Evolutionary conservation across 2,797 vertebrate genomes (phyloP).

Genomic region (Selene dorsalis): DNA sequence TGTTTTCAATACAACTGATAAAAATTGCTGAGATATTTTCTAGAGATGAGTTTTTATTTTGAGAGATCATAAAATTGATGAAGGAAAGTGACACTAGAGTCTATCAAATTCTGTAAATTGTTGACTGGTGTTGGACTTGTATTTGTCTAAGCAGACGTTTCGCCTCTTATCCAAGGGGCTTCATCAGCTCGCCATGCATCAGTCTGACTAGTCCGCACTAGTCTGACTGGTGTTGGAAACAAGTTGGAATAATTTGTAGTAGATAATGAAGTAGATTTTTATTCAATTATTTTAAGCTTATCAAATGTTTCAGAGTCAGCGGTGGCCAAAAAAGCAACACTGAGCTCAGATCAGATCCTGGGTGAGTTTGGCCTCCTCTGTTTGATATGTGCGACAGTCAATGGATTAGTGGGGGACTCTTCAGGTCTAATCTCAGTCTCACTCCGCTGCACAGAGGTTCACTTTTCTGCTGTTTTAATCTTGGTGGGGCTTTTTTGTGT

Average conservation of each 20-base stretch:
- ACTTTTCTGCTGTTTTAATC: conserved; percentile 80
- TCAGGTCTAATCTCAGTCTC: conserved; percentile 77
- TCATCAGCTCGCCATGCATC: too few species aligned
- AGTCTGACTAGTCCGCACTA: too few species aligned
- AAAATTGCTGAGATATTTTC: neutral
- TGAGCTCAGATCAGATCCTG: conserved; percentile 40
- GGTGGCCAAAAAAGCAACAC: neutral
- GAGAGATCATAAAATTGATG: neutral
- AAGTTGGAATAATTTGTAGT: neutral
- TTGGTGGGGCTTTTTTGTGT: conserved; percentile 59
- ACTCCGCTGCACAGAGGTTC: conserved; percentile 77
- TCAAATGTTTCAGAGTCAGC: neutral
- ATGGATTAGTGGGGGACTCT: conserved; percentile 68
- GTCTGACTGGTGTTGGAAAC: neutral
- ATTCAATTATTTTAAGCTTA: neutral
- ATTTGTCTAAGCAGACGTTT: too few species aligned
- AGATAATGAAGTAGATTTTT: neutral
- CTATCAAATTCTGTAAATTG: neutral
- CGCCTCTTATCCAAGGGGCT: too few species aligned
- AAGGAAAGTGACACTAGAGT: too few species aligned
- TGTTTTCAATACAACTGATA: neutral
- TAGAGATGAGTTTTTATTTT: neutral
- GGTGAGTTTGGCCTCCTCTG: conserved; percentile 47
- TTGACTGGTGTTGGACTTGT: too few species aligned
- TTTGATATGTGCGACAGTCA: conserved; percentile 71